A percentile compares a stretch with the other conserved stretches of the same genome.
These are phyloP conservation scores for Chaetura pelagica DNA, from an alignment of 2,113 vertebrate genomes.

Conservation along the genomic window DNA sequence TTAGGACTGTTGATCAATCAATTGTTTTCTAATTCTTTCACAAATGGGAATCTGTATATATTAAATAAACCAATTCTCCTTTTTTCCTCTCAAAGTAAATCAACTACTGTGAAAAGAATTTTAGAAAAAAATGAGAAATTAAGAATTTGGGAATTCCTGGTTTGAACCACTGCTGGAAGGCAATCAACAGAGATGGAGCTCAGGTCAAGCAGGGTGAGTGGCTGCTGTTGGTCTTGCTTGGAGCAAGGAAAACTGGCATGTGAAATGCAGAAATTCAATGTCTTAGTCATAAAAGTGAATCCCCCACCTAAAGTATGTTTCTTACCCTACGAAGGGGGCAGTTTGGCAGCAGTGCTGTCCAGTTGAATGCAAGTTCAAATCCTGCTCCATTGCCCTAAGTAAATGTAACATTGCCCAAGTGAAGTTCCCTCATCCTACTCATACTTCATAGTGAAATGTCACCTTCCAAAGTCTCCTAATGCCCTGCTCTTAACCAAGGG, in stretches of 20 bases:
- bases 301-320: neutral
- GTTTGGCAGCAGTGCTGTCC: rapidly evolving
- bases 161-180: neutral
- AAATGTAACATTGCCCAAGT: neutral
- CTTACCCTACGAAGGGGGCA: neutral
- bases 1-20: neutral
- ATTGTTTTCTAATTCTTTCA: neutral
- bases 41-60: neutral
- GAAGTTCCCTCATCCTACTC: neutral
- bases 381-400: neutral
- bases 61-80: neutral
- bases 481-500: neutral
- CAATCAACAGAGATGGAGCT: neutral
- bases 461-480: neutral
- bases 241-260: neutral
- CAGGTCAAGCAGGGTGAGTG: neutral
- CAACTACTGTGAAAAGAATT: neutral
- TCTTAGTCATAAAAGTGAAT: neutral
- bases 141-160: neutral
- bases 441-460: neutral
- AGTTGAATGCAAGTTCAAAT: neutral
- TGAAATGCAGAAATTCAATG: neutral
- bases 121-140: neutral
- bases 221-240: rapidly evolving
- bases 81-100: neutral